Conservation (phyloP, 1,140 invertebrate species). For the Drosophila willistoni region DNA sequence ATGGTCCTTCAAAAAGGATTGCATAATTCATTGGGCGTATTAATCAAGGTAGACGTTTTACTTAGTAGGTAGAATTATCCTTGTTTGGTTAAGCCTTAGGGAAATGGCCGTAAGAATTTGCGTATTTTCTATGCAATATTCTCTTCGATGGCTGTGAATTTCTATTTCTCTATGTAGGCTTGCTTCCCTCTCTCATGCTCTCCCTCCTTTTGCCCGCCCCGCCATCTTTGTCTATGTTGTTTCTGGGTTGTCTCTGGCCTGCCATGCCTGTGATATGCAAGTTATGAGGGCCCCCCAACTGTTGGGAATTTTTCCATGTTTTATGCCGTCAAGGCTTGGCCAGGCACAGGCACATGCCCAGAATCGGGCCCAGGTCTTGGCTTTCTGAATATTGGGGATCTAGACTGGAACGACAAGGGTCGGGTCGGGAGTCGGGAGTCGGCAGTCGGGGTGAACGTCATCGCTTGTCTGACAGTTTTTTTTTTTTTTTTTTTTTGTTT, state of each 20-base stretch:
- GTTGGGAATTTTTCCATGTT: slow-evolving; percentile 76
- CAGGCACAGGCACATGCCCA: slow-evolving; percentile 5
- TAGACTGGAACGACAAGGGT: slow-evolving; percentile 33
- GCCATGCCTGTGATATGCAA: slow-evolving; percentile 57
- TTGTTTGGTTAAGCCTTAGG: neutral
- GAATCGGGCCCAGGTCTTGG: neutral
- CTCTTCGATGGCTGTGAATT: neutral
- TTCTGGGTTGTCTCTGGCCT: slow-evolving; percentile 22
- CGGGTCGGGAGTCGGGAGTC: slow-evolving; percentile 31
- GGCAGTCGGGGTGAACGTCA: slow-evolving; percentile 45
- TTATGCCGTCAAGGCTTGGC: slow-evolving; percentile 55
- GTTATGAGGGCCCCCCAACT: slow-evolving; percentile 74
- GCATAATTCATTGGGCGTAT: too few relatives aligned
- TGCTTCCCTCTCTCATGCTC: slow-evolving; percentile 6
- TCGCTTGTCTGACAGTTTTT: slow-evolving; percentile 56
- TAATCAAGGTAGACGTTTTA: too few relatives aligned
- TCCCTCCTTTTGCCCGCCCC: slow-evolving; percentile 4
- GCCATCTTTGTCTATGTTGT: slow-evolving; percentile 21
- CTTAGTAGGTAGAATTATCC: neutral
- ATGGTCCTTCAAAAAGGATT: too few relatives aligned
- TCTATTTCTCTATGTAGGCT: slow-evolving; percentile 17
- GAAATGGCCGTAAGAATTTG: neutral
- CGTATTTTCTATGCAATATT: too few relatives aligned
- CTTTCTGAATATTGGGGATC: slow-evolving; percentile 13
- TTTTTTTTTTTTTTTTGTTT: slow-evolving; percentile 1